Base-by-base conservation (phyloP, 23 tunicate species). In the Phallusia fumigata region DNA sequence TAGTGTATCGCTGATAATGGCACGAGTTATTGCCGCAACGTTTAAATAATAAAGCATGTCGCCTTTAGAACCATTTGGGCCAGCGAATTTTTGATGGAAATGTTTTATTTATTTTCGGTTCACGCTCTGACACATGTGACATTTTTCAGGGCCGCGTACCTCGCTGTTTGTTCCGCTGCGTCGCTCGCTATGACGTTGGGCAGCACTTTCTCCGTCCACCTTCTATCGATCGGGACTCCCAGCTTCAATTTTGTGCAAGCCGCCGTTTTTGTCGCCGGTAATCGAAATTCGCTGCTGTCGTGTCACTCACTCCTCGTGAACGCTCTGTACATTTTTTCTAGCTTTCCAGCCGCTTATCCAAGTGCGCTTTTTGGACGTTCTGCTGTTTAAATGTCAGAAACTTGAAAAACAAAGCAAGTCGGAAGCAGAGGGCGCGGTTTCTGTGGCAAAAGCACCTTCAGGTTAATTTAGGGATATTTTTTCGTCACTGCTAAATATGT, bases 231-330 rank as follows among this genome's bases (percentile, higher is more conserved):
- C 30, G 78, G 78, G 10, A 30, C 35, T 11, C 13, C 30, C n/a
- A 34, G 44, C 44, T 74, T 74, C 78, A 74, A 74, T 74, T 74
- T 74, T 31, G 78, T 74, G n/a, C 44, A 32, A 15, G 36, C n/a
- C n/a, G 78, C 78, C 3, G 44, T 74, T 74, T 74, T 74, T 74
- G 30, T 74, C 10, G 44, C 78, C 22, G 44, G 78, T 74, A 30
- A 58, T 22, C 3, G 28, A 21, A 1, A 58, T 22, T 16, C 15
- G 8, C 28, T 58, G 11, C 47, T 5, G 47, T 40, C 10, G 5
- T 40, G n/a, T n/a, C n/a, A n/a, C 47, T 5, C 8, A 3, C 47
- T 40, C 10, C 10, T 40, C 47, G 10, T 40, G 8, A 40, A 40
- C 47, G 47, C 10, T 40, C 10, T 40, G 5, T 10, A 58, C 28